These are phyloP conservation scores for Tetraodon nigroviridis DNA, from an alignment of 2,113 vertebrate genomes.

Conservation along the genomic window DNA sequence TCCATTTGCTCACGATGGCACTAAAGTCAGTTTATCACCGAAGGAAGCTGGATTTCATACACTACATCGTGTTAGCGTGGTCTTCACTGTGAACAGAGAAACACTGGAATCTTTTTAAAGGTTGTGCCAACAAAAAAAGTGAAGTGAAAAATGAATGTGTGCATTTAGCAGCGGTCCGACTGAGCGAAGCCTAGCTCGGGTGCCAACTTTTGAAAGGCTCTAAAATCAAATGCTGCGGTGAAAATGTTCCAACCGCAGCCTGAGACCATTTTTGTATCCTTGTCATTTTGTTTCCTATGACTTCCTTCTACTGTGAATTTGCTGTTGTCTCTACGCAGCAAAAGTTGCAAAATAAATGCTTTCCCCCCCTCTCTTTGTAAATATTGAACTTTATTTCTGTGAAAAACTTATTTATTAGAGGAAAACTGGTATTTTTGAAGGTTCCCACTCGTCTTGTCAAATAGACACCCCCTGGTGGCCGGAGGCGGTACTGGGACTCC, in stretches of 20 bases:
- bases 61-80: constrained; percentile 52
- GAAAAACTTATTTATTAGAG: background rate
- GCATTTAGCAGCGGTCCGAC: constrained; percentile 23
- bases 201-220: constrained; percentile 31
- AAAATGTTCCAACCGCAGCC: constrained; percentile 49
- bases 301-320: constrained; percentile 47
- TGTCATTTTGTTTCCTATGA: constrained; percentile 23
- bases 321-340: constrained; percentile 33
- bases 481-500: background rate
- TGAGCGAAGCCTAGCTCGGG: constrained; percentile 27
- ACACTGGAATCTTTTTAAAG: constrained; percentile 14
- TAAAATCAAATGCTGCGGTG: constrained; percentile 40
- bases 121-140: constrained; percentile 50
- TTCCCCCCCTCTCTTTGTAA: constrained; percentile 59
- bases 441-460: background rate
- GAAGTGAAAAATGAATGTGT: constrained; percentile 23
- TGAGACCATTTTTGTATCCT: constrained; percentile 33
- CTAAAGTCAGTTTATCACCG: background rate
- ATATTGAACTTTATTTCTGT: background rate
- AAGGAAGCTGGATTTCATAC: constrained; percentile 14
- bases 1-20: constrained; percentile 11
- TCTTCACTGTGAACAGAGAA: constrained; percentile 10
- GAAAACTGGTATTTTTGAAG: background rate
- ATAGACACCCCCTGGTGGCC: constrained; percentile 21
- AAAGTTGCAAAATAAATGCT: constrained; percentile 69